A percentile compares a stretch with the other conserved stretches of the same genome.
phyloP scores from a whole-genome alignment of 2,797 vertebrate genomes.

The Cetoscarus ocellatus region DNA sequence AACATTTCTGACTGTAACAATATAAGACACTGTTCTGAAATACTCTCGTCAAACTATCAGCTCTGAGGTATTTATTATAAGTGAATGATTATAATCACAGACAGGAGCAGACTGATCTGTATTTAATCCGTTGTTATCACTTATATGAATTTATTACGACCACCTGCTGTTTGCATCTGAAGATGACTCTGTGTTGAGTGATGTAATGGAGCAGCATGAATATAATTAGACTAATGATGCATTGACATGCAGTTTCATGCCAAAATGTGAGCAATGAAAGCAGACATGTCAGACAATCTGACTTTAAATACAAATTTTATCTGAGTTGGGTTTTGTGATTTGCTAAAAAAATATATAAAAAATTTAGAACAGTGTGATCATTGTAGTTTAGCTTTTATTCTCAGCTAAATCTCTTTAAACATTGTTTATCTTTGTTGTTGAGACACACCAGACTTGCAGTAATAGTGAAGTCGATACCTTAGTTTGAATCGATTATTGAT shows the following conservation, averaged over 20 bases:
- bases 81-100: constrained; percentile 1
- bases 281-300: background rate
- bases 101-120: background rate
- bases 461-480: no score
- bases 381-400: no score
- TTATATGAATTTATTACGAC: constrained; percentile 40
- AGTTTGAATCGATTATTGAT: no score
- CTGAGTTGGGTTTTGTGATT: no score
- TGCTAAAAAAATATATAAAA: no score
- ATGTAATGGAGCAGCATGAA: constrained; percentile 65
- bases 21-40: background rate
- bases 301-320: constrained; percentile 1
- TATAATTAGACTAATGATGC: constrained; percentile 73
- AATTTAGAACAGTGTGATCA: no score
- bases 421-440: no score
- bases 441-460: no score
- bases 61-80: background rate
- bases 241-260: constrained; percentile 44
- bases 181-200: constrained; percentile 45
- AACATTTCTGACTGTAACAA: no score
- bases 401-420: no score
- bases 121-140: constrained; percentile 28
- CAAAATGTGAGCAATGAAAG: constrained; percentile 36
- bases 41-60: no score
- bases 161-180: constrained; percentile 58